A percentile compares a stretch with the other conserved stretches of the same genome.
phyloP scores from a whole-genome alignment of 2,113 vertebrate genomes.

The Thunnus thynnus region DNA sequence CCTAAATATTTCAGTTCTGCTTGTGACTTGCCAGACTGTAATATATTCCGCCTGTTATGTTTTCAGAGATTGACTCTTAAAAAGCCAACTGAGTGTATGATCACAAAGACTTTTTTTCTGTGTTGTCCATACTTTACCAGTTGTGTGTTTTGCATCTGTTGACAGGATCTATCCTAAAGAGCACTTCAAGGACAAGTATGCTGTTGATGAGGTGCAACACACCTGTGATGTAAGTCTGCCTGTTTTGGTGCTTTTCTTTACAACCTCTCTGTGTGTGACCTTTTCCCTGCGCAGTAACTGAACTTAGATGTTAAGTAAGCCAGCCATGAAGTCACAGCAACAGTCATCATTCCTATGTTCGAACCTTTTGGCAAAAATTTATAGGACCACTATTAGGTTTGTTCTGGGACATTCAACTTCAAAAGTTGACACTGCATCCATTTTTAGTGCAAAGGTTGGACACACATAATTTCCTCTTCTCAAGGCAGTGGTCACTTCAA shows the following conservation, averaged over 20 bases:
- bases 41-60: no score
- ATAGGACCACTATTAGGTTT: background rate
- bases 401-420: background rate
- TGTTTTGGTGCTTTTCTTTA: conserved; percentile 45
- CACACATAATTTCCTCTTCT: background rate
- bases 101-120: no score
- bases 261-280: background rate
- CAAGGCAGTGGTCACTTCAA: no score
- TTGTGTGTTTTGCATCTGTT: conserved; percentile 14
- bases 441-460: background rate
- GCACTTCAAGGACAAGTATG: conserved; percentile 92
- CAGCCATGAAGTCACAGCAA: conserved; percentile 24
- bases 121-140: background rate
- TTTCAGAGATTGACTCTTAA: background rate
- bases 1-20: background rate
- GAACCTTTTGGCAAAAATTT: background rate
- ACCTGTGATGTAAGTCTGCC: conserved; percentile 87
- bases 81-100: background rate
- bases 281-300: conserved; percentile 32
- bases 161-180: conserved; percentile 91
- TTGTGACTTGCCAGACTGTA: background rate
- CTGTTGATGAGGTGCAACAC: conserved; percentile 89
- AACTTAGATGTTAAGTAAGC: conserved; percentile 25
- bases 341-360: conserved; percentile 17
- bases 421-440: background rate